Conservation (phyloP, 2,888 invertebrate species). For the Operophtera brumata region DNA sequence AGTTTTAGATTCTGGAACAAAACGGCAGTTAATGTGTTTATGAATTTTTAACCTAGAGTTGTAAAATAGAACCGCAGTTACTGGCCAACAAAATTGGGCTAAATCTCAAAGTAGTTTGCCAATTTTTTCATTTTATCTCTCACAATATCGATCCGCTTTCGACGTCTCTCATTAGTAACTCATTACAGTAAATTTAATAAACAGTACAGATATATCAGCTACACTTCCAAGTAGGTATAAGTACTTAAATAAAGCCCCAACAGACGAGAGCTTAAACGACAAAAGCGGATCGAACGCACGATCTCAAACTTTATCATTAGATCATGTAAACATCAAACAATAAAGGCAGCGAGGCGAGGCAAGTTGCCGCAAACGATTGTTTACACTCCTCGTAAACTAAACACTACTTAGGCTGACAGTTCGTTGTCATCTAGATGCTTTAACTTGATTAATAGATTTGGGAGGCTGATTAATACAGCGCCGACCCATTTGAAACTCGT, state of each 20-base stretch:
- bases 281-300: constrained; percentile 16
- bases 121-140: too few relatives aligned
- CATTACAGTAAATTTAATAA: neutral
- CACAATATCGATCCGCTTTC: neutral
- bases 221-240: too few relatives aligned
- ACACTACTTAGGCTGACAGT: constrained; percentile 77
- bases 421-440: constrained; percentile 76
- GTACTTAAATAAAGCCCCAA: neutral
- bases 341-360: constrained; percentile 59
- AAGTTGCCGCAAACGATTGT: constrained; percentile 69
- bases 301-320: constrained; percentile 46
- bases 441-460: constrained; percentile 78
- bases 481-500: constrained; percentile 56
- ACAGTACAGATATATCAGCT: neutral
- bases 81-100: too few relatives aligned
- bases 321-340: constrained; percentile 67
- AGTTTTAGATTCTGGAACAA: neutral
- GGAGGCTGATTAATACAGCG: constrained; percentile 68
- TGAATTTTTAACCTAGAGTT: too few relatives aligned
- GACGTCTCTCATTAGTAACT: neutral
- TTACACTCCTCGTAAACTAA: constrained; percentile 70
- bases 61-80: too few relatives aligned
- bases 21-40: neutral
- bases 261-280: neutral
- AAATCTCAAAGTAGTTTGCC: too few relatives aligned